These are phyloP conservation scores for Epinephelus coioides DNA, from an alignment of 2,797 vertebrate species.

Conservation along the genomic window DNA sequence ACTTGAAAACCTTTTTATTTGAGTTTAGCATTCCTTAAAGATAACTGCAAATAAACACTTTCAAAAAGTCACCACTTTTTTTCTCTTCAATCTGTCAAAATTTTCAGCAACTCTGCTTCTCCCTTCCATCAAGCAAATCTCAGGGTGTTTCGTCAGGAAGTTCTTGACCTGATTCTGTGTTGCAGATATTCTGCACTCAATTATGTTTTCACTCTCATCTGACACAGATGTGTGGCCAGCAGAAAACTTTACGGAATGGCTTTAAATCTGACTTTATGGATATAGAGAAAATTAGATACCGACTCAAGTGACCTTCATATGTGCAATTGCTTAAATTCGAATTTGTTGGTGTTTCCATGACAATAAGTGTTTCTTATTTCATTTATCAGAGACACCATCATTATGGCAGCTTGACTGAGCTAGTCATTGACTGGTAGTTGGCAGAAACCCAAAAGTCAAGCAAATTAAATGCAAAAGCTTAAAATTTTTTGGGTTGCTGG, in stretches of 20 bases:
- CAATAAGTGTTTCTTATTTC: not conserved
- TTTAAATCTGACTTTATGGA: conserved; percentile 24
- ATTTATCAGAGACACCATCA: not conserved
- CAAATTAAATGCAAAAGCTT: not conserved
- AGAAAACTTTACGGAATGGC: conserved; percentile 4
- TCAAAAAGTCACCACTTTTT: conserved; percentile 8
- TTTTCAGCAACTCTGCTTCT: conserved; percentile 25
- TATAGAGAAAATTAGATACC: conserved; percentile 2
- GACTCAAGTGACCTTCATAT: not conserved
- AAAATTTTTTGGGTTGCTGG: not conserved
- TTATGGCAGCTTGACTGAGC: not conserved
- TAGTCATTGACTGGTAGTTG: not conserved
- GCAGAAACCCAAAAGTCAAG: not conserved
- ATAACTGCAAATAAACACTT: conserved; percentile 20
- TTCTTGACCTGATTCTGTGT: conserved; percentile 54
- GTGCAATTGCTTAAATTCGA: not conserved
- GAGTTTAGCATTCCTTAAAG: not conserved
- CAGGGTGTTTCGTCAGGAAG: conserved; percentile 28
- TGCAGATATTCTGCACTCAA: conserved; percentile 34
- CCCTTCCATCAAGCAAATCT: conserved; percentile 16
- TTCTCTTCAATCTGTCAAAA: conserved; percentile 10
- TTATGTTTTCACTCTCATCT: conserved; percentile 39
- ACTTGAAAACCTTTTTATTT: not conserved
- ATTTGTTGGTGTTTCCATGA: conserved; percentile 7
- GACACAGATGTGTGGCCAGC: conserved; percentile 29